Evolutionary conservation across 1,140 invertebrate species (phyloP).

Genomic region (Manduca sexta): DNA sequence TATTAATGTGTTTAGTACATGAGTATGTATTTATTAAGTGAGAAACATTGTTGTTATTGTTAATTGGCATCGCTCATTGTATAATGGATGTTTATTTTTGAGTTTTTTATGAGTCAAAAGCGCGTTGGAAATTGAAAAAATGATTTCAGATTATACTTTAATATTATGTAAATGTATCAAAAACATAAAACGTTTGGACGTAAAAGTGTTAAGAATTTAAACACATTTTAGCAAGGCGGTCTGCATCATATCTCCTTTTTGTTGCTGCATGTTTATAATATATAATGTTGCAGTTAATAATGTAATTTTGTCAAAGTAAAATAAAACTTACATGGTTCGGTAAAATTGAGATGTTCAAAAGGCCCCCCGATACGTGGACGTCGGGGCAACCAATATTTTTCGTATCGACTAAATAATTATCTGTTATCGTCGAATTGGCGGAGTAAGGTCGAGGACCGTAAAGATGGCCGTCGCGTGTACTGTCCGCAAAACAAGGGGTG

Average conservation of each 20-base stretch:
- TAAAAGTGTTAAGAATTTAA: no score
- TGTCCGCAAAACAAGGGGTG: slow-evolving; percentile 34
- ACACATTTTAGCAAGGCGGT: no score
- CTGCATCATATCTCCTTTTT: no score
- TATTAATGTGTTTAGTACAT: slow-evolving; percentile 29
- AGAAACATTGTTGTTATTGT: slow-evolving; percentile 38
- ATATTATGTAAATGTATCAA: no score
- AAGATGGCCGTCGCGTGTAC: slow-evolving; percentile 44
- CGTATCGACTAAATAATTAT: slow-evolving; percentile 61
- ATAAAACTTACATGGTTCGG: slow-evolving; percentile 12
- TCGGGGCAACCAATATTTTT: slow-evolving; percentile 53
- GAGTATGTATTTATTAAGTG: slow-evolving; percentile 56
- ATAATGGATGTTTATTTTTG: no score
- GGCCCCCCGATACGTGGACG: slow-evolving; percentile 32
- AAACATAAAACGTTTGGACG: no score
- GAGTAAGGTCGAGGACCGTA: slow-evolving; percentile 36
- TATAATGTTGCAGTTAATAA: background rate
- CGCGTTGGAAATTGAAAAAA: no score
- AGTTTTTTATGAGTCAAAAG: no score
- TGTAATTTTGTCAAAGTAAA: slow-evolving; percentile 2
- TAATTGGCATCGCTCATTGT: slow-evolving; percentile 20
- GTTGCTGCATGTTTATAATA: background rate
- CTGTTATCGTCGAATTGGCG: slow-evolving; percentile 60
- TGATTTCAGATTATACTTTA: no score
- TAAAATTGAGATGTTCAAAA: slow-evolving; percentile 57